phyloP scores from a whole-genome alignment of 2,113 vertebrate genomes.

The Caretta caretta region DNA sequence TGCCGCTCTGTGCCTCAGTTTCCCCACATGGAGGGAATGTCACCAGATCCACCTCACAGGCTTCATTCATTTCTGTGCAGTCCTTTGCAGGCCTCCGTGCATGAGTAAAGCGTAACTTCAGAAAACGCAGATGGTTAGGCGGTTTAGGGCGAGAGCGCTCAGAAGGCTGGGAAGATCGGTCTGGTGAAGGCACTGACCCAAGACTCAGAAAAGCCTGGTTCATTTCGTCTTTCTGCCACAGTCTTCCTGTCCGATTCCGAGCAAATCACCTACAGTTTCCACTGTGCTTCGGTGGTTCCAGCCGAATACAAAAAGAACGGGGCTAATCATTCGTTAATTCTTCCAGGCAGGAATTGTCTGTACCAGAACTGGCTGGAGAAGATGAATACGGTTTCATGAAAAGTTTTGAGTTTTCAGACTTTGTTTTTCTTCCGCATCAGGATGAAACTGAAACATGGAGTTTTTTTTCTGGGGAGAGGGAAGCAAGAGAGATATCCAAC shows the following conservation, averaged over 20 bases:
- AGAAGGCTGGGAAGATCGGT: neutral
- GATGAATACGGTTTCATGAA: neutral
- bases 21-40: neutral
- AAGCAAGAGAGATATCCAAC: neutral
- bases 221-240: neutral
- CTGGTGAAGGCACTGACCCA: neutral
- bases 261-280: neutral
- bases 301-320: neutral
- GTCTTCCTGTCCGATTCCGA: neutral
- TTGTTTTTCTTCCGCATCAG: neutral
- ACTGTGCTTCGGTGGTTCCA: neutral
- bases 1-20: neutral
- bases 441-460: neutral
- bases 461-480: too few relatives aligned
- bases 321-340: neutral
- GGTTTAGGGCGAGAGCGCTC: too few relatives aligned
- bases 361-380: neutral
- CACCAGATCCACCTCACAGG: rapidly evolving
- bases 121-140: neutral
- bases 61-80: neutral
- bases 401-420: neutral
- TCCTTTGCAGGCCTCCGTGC: neutral
- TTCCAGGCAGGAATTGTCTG: neutral
- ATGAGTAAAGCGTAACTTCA: neutral
- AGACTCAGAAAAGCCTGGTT: neutral